A percentile compares a stretch with the other conserved stretches of the same genome.
Conservation (phyloP, 92 coral and sea anemone species). For the Parazoanthus swiftii region DNA sequence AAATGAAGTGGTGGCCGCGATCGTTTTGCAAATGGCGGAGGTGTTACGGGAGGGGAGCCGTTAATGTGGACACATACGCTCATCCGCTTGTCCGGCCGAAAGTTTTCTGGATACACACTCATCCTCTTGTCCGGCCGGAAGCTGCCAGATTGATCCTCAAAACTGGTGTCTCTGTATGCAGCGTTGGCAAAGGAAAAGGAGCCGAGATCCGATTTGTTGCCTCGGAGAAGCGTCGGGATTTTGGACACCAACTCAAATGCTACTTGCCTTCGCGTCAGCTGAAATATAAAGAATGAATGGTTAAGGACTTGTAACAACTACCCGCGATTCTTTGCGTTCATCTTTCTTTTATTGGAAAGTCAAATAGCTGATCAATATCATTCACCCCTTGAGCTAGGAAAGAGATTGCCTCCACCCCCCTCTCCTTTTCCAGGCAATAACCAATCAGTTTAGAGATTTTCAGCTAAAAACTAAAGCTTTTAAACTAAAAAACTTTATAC, state of each 20-base stretch:
- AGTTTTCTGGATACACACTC: conserved; percentile 1
- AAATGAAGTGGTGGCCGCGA: conserved; percentile 68
- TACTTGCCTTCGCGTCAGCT: conserved; percentile 76
- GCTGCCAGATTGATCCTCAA: not conserved
- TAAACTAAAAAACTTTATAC: too few species aligned
- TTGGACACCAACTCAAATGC: conserved; percentile 73
- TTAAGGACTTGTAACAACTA: too few species aligned
- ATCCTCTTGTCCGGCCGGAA: not conserved
- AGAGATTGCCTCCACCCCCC: too few species aligned
- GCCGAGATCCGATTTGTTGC: conserved; percentile 31
- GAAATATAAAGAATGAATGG: not conserved
- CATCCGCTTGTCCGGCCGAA: not conserved
- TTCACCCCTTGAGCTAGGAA: too few species aligned
- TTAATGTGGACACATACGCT: not conserved
- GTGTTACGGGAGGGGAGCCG: conserved; percentile 36
- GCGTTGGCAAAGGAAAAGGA: conserved; percentile 27
- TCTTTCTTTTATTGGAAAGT: too few species aligned
- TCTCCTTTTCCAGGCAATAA: too few species aligned
- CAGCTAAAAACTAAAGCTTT: too few species aligned
- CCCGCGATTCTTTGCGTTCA: too few species aligned
- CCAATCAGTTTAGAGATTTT: too few species aligned
- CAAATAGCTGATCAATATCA: too few species aligned
- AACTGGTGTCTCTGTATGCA: not conserved
- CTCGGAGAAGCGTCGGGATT: conserved; percentile 66
- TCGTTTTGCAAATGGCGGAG: conserved; percentile 38